Base-by-base conservation (phyloP, 64 coral and sea anemone species). In the Pocillopora damicornis region DNA sequence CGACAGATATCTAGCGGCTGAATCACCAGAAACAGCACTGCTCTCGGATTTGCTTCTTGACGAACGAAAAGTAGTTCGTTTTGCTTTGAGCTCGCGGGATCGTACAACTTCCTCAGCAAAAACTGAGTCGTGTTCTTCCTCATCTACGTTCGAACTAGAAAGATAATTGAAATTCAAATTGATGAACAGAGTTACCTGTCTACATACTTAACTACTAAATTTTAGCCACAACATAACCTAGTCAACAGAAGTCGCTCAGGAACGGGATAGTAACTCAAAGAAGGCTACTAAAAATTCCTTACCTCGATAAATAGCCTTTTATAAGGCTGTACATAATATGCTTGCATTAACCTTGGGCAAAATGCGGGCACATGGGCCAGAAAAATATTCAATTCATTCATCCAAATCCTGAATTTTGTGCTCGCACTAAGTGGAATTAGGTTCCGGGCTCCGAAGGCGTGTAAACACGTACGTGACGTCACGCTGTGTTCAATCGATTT, bases 291-390 rank as follows among this genome's bases (percentile, higher is more conserved):
- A 51, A 45, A 51, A 51, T 51, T 4, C n/a, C 67, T 69, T 78
- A 93, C 91, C 91, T 93, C 36, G 86, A 82, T 83, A 93, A 84
- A 68, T 93, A 93, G 87, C 91, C 91, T 89, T 86, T 93, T 14
- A 93, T 82, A 84, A 93, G 87, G 87, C 91, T 86, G 73, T 93
- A 93, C 91, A 93, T 93, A 93, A 79, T 93, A 93, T 22, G 36
- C 81, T 85, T 73, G 71, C 81, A 66, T 85, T 10, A 85, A 83
- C 1, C 35, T 2, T 25, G 11, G 81, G 38, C 14, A 58, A 57
- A 23, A 58, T 58, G 56, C 1, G 0, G 38, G 22, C 65, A 38
- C 20, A 37, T 58, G 16, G 57, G 75, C 75, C 60, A 36, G 63
- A 81, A 79, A 61, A 59, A n/a, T 8, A 62, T 35, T 15, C 59